Evolutionary conservation across 2,797 vertebrate genomes (phyloP).

Genomic region (Nannoperca obscura): DNA sequence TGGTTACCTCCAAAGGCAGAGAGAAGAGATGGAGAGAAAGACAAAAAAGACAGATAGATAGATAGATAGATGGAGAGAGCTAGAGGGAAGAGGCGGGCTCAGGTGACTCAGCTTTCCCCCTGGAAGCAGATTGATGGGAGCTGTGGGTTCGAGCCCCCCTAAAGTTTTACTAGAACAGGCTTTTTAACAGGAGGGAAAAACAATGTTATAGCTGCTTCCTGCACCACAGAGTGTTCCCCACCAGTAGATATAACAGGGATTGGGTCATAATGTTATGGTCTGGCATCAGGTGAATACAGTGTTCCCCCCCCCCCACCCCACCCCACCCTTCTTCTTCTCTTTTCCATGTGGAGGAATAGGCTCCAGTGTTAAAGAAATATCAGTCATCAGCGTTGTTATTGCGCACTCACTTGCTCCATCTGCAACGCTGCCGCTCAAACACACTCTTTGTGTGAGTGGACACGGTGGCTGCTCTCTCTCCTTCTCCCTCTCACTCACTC

Average conservation of each 20-base stretch:
- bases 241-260: slow-evolving; percentile 81
- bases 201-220: slow-evolving; percentile 85
- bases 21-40: slow-evolving; percentile 32
- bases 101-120: slow-evolving; percentile 88
- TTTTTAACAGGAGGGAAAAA: slow-evolving; percentile 86
- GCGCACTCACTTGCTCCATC: slow-evolving; percentile 77
- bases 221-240: slow-evolving; percentile 82
- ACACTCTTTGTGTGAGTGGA: slow-evolving; percentile 73
- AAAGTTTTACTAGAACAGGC: slow-evolving; percentile 86
- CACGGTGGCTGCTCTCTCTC: slow-evolving; percentile 49
- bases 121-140: slow-evolving; percentile 80
- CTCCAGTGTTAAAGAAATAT: slow-evolving; percentile 75
- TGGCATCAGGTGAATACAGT: slow-evolving; percentile 80
- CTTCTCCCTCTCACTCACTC: slow-evolving; percentile 24
- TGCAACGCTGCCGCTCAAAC: slow-evolving; percentile 66
- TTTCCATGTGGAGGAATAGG: slow-evolving; percentile 73
- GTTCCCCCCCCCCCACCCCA: slow-evolving; percentile 10
- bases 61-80: slow-evolving; percentile 60
- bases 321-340: slow-evolving; percentile 43
- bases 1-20: slow-evolving; percentile 51
- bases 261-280: slow-evolving; percentile 80
- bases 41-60: slow-evolving; percentile 30
- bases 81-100: slow-evolving; percentile 65
- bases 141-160: slow-evolving; percentile 79
- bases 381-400: slow-evolving; percentile 79